phyloP scores from a whole-genome alignment of 2,888 invertebrate genomes.

The Lobophora halterata region DNA sequence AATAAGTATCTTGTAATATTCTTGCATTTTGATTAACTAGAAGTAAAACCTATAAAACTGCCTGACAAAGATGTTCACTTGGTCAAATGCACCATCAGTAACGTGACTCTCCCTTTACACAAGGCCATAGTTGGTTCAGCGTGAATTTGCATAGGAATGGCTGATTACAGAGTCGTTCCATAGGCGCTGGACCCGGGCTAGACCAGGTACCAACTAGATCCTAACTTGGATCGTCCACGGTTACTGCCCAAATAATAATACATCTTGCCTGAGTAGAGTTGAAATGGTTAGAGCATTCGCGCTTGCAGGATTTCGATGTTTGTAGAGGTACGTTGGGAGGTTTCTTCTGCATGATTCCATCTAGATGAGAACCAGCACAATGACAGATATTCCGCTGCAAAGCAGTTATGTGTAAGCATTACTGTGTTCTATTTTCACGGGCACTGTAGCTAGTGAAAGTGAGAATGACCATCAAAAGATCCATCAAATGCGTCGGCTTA shows the following conservation, averaged over 20 bases:
- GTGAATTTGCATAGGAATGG: slow-evolving; percentile 77
- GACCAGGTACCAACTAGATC: slow-evolving; percentile 30
- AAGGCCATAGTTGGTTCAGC: slow-evolving; percentile 76
- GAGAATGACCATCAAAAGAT: too few relatives aligned
- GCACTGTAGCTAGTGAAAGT: too few relatives aligned
- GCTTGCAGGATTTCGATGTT: slow-evolving; percentile 24
- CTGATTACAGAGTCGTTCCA: slow-evolving; percentile 72
- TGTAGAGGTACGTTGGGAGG: slow-evolving; percentile 5
- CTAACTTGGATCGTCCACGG: slow-evolving; percentile 29
- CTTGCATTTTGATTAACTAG: too few relatives aligned
- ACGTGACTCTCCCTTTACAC: slow-evolving; percentile 53
- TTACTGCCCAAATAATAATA: slow-evolving; percentile 34
- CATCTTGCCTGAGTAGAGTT: slow-evolving; percentile 28
- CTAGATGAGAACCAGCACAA: too few relatives aligned
- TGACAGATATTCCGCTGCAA: too few relatives aligned
- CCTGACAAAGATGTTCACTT: neutral
- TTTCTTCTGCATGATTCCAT: too few relatives aligned
- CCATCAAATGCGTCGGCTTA: too few relatives aligned
- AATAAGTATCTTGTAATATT: too few relatives aligned
- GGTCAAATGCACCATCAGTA: slow-evolving; percentile 33
- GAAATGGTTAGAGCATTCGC: slow-evolving; percentile 27
- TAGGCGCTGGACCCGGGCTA: slow-evolving; percentile 58
- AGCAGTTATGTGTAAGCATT: too few relatives aligned
- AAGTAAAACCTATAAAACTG: too few relatives aligned
- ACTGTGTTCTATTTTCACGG: too few relatives aligned